Base-by-base conservation (phyloP, 2,888 invertebrate species). In the Phortica magna region DNA sequence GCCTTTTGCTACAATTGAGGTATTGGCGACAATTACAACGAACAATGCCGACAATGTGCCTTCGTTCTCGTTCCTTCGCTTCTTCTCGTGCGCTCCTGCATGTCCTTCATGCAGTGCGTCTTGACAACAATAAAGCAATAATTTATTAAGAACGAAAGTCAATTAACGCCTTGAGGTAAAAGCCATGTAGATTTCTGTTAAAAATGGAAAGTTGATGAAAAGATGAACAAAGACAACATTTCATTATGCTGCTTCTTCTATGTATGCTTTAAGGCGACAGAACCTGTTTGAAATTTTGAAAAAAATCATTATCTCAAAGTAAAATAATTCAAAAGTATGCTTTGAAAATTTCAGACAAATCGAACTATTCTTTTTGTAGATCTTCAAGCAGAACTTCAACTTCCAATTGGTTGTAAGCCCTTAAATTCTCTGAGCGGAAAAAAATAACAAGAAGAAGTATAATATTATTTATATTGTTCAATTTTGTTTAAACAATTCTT, bases 61-160 rank as follows among this genome's bases (percentile, higher is more conserved):
- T 67, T 22, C 12, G 10, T 22, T 70, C 12, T 39, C 61, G 19
- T 12, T 65, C 65, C 39, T 5, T 65, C 65, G 12, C 41, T n/a
- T 10, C 14, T 12, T n/a, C n/a, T n/a, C n/a, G n/a, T n/a, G n/a
- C n/a, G n/a, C n/a, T n/a, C n/a, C n/a, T n/a, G 39, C 12, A n/a
- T 39, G 65, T 17, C 65, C 41, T 65, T 70, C 48, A 61, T 10
- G 6, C 48, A 14, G 65, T 70, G 48, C 41, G 22, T 43, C 14
- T 14, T 70, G 48, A 41, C 48, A 48, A 70, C 68, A 70, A 70
- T 48, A 22, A 43, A 19, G 43, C 14, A 19, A 70, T 70, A 70
- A 70, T 70, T 70, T 70, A 70, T 70, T 70, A 70, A 70, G 68
- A 31, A 70, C 48, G n/a, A 70, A 70, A 70, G 68, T 70, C 48